Evolutionary conservation across 1,140 invertebrate species (phyloP), one percentile per base, ranked within the genome.

Genomic region (Oscheius sp.): DNA sequence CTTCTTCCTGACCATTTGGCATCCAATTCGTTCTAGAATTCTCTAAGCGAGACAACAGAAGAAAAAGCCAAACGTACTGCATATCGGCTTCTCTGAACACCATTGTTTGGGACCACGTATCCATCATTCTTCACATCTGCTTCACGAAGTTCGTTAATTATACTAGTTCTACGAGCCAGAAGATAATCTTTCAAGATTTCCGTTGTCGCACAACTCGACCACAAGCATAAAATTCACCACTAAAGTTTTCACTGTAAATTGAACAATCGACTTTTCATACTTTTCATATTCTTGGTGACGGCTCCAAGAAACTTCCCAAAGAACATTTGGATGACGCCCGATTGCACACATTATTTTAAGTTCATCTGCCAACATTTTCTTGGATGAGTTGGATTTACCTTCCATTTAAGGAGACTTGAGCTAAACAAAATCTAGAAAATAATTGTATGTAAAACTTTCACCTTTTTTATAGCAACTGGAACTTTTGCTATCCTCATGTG

Each of bases 331-430:
- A 62, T 74, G 64, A 18, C 59, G 58, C 3, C n/a, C 15, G 52
- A 74, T 74, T 18, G 72, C 72, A 49, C 64, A 67, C 63, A 74
- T 66, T 1, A 74, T 52, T 49, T 68, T 74, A 18, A 74, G 35
- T 29, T 74, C 72, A 28, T 74, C 72, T 0, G 38, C 55, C 38
- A 74, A 29, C 55, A 67, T 67, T 35, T 46, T 61, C n/a, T n/a
- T 36, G 67, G 72, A 28, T 68, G 46, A 23, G 38, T 26, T 10
- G 52, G 3, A 64, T 61, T 68, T 42, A n/a, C n/a, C n/a, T 65
- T 26, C 66, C 66, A 32, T 29, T 59, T 18, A 29, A 18, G 7
- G 66, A 49, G 23, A 18, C 38, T 49, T 18, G n/a, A 68, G n/a
- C n/a, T n/a, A n/a, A n/a, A n/a, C n/a, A n/a, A n/a, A n/a, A n/a